Percentiles rank a stretch among this genome's conserved stretches.
phyloP scores from a whole-genome alignment of 2,888 invertebrate genomes.

The Mimachlamys varia region DNA sequence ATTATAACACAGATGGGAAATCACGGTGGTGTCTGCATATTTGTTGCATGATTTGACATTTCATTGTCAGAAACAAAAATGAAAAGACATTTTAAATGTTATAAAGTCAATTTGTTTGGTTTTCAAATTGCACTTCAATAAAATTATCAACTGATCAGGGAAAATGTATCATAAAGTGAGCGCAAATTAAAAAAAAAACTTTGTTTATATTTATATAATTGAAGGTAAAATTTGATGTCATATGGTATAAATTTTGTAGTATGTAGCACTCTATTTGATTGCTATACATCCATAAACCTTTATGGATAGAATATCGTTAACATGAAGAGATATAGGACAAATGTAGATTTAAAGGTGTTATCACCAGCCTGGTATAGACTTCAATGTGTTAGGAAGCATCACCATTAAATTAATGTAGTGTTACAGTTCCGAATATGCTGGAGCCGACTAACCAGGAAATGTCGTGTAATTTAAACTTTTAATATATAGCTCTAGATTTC shows the following conservation, averaged over 20 bases:
- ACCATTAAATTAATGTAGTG: neutral
- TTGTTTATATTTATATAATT: neutral
- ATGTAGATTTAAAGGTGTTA: neutral
- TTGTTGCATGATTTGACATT: no score
- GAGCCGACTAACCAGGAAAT: neutral
- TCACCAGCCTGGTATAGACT: neutral
- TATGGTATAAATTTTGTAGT: neutral
- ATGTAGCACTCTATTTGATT: neutral
- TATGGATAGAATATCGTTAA: neutral
- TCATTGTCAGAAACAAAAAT: no score
- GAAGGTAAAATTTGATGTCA: neutral
- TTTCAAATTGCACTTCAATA: no score
- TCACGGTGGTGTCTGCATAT: neutral
- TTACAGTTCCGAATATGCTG: neutral
- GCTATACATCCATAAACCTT: neutral
- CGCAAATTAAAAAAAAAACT: neutral
- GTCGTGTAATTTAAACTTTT: neutral
- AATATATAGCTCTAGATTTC: neutral
- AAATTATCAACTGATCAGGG: no score
- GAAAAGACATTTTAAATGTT: no score
- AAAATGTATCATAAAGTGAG: no score
- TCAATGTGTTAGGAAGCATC: neutral
- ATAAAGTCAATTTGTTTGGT: no score
- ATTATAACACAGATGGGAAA: neutral
- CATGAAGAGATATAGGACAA: neutral